Base-by-base conservation (phyloP, 2,797 vertebrate species). In the Esox lucius region DNA sequence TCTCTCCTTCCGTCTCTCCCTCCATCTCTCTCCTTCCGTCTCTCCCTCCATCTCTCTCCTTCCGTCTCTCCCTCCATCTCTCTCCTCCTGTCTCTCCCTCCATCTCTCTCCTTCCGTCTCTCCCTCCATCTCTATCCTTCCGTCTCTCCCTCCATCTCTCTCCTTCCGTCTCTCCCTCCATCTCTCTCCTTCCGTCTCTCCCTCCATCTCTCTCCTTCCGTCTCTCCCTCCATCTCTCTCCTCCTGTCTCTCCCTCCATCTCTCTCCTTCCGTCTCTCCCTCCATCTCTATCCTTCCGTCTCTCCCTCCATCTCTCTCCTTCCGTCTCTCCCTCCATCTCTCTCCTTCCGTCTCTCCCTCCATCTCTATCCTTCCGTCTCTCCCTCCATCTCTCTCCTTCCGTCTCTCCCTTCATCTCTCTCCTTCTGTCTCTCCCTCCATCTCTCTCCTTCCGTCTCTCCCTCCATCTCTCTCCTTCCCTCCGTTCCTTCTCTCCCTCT, bases 131-230 rank as follows among this genome's bases (percentile, higher is more conserved):
- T 59, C 31, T 31, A 2, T 31, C 26, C 28, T 26, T 28, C 26
- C 28, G 26, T 28, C 26, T 28, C 26, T 28, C 26, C 28, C 1
- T 28, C 26, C 28, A 26, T 28, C 26, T 28, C 26, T 28, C 0
- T 31, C 31, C n/a, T 33, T 11, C 66, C 51, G 33, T 7, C 64
- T 53, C 68, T 78, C 9, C 53, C 33, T 72, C 28, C 33, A 59
- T 33, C 6, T 16, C 33, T 12, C 12, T 12, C 1, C 19, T 26
- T 15, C 9, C 12, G 64, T 39, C 39, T 22, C n/a, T 19, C 19
- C 13, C 0, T 15, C 16, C 28, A 9, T 9, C 19, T 24, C 9
- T 26, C 24, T 64, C 1, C 26, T 6, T n/a, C 17, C n/a, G 6
- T n/a, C 16, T 19, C 53, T 56, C 48, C 13, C 48, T 9, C 5